phyloP scores from a whole-genome alignment of 1,140 invertebrate genomes.

The Bombus vancouverensis region DNA sequence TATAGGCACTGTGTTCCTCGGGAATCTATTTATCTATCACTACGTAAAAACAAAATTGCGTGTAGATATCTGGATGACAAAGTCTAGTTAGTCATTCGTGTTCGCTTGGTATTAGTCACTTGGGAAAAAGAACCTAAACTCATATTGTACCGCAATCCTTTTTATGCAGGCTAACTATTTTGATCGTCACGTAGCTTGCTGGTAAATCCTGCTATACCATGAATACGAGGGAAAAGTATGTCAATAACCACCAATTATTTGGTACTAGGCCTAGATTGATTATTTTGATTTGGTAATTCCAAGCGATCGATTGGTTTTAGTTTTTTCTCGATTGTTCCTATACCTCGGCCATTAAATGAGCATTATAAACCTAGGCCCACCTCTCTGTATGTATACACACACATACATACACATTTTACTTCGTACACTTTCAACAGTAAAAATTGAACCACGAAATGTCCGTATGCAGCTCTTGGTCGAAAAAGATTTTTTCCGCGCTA shows the following conservation, averaged over 20 bases:
- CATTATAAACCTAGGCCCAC: background rate
- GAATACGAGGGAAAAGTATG: background rate
- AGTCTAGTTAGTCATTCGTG: background rate
- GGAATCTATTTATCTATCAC: no score
- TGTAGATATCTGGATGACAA: background rate
- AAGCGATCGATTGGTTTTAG: background rate
- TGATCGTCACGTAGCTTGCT: background rate
- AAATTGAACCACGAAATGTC: background rate
- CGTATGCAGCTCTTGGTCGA: background rate
- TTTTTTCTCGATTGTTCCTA: background rate
- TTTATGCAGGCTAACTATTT: background rate
- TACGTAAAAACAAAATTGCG: background rate
- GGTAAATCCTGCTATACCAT: background rate
- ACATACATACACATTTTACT: background rate
- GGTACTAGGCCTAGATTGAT: background rate
- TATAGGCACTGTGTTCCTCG: no score
- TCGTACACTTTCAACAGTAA: no score
- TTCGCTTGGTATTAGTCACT: background rate
- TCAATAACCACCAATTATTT: background rate
- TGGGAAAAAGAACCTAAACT: background rate
- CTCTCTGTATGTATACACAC: no score
- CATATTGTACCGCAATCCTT: background rate
- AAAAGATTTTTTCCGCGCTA: background rate
- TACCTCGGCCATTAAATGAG: accelerated
- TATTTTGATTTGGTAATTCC: background rate